phyloP scores from a whole-genome alignment of 2,888 invertebrate genomes.

The Volucella zonaria region DNA sequence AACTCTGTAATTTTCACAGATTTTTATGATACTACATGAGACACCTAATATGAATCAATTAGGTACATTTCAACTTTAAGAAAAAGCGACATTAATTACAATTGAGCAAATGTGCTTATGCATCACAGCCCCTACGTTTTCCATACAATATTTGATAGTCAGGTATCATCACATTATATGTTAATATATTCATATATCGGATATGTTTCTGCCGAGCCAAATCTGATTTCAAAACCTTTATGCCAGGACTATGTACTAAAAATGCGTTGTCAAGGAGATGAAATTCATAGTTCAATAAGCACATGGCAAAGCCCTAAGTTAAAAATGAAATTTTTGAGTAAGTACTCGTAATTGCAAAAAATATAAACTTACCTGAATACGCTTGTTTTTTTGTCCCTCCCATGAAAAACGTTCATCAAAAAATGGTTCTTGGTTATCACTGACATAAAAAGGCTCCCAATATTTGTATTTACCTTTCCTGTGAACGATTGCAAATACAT shows the following conservation, averaged over 20 bases:
- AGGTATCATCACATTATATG: conserved; percentile 89
- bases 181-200: conserved; percentile 84
- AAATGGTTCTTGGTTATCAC: conserved; percentile 92
- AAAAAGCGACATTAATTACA: background rate
- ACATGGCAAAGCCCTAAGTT: conserved; percentile 91
- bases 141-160: conserved; percentile 92
- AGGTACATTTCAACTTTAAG: too few relatives aligned
- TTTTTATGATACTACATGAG: too few relatives aligned
- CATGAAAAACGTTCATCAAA: conserved; percentile 95
- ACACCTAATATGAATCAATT: too few relatives aligned
- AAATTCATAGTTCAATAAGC: conserved; percentile 94
- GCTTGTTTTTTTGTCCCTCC: conserved; percentile 89
- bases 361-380: conserved; percentile 77
- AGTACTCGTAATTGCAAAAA: background rate
- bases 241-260: conserved; percentile 93
- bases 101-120: conserved; percentile 6
- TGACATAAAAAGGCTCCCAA: conserved; percentile 97
- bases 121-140: conserved; percentile 86
- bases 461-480: conserved; percentile 87
- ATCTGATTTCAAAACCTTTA: conserved; percentile 89
- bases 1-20: too few relatives aligned
- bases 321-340: conserved; percentile 10
- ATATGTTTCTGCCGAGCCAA: conserved; percentile 85
- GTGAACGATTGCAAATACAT: conserved; percentile 88
- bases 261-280: conserved; percentile 94